Conservation (phyloP, 2,888 invertebrate genomes). For the Tinea pellionella region DNA sequence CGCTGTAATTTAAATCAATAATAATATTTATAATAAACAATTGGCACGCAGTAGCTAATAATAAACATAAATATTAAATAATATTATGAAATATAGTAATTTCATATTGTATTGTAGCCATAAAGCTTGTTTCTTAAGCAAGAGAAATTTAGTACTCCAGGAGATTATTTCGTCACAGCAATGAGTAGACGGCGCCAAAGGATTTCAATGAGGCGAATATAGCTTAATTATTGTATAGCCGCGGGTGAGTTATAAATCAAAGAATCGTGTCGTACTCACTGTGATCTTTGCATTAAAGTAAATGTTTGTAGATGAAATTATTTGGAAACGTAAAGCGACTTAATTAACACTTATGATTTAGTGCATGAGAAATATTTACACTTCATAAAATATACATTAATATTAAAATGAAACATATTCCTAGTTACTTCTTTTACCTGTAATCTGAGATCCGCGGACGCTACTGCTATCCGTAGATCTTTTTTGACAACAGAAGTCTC, state of each 20-base stretch:
- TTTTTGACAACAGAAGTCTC: too few species aligned
- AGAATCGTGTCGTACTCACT: conserved; percentile 30
- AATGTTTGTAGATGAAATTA: conserved; percentile 9
- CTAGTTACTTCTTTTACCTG: too few species aligned
- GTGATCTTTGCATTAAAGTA: conserved; percentile 8
- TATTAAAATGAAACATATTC: too few species aligned
- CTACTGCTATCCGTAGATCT: too few species aligned
- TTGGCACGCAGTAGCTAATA: too few species aligned
- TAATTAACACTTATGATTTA: conserved; percentile 9
- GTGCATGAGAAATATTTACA: conserved; percentile 4
- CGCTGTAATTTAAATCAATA: too few species aligned
- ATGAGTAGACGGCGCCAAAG: conserved; percentile 39
- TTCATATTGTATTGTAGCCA: neutral
- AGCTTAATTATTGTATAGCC: conserved; percentile 53
- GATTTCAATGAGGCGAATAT: conserved; percentile 32
- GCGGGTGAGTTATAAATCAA: conserved; percentile 40
- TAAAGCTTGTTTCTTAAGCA: neutral
- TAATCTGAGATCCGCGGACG: too few species aligned
- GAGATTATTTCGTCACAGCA: conserved; percentile 6
- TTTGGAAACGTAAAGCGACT: neutral
- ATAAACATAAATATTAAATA: neutral
- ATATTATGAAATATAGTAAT: neutral
- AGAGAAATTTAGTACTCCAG: neutral
- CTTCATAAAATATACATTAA: conserved; percentile 5
- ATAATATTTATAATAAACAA: too few species aligned